Conservation (phyloP, 2,113 vertebrate genomes). For the Plestiodon gilberti region DNA sequence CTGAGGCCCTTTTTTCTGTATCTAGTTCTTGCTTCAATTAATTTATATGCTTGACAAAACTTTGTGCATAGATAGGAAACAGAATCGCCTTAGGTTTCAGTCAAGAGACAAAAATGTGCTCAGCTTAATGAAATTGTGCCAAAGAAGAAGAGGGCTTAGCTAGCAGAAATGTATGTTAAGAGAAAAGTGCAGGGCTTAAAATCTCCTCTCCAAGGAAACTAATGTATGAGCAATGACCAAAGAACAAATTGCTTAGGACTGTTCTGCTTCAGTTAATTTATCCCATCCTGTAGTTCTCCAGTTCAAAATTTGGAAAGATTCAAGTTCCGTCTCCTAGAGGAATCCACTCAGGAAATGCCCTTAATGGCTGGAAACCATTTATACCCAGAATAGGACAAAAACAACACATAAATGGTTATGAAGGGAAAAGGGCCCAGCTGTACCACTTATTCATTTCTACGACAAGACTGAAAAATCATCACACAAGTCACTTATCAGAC, state of each 20-base stretch:
- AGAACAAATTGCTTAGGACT: slow-evolving; percentile 58
- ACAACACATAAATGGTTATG: neutral
- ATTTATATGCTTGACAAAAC: slow-evolving; percentile 40
- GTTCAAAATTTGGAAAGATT: slow-evolving; percentile 13
- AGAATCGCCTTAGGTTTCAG: slow-evolving; percentile 39
- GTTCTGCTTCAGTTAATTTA: slow-evolving; percentile 67
- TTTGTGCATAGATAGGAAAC: slow-evolving; percentile 33
- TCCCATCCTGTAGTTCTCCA: slow-evolving; percentile 32
- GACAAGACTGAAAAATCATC: neutral
- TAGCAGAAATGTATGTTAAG: slow-evolving; percentile 51
- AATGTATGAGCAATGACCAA: slow-evolving; percentile 57
- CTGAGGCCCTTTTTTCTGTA: neutral
- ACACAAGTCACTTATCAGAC: neutral
- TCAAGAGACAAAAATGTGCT: slow-evolving; percentile 44
- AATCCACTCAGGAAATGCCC: slow-evolving; percentile 58
- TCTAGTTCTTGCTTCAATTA: slow-evolving; percentile 42
- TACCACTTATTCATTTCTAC: neutral
- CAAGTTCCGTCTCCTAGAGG: slow-evolving; percentile 56
- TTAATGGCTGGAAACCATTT: slow-evolving; percentile 34
- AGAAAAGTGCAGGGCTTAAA: slow-evolving; percentile 50
- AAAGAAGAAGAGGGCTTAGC: slow-evolving; percentile 45
- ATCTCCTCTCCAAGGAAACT: slow-evolving; percentile 67
- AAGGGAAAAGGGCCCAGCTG: slow-evolving; percentile 19
- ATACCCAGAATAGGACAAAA: slow-evolving; percentile 34
- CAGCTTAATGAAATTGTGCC: slow-evolving; percentile 52